A percentile compares a stretch with the other conserved stretches of the same genome.
Evolutionary conservation across 2,113 vertebrate species (phyloP).

Genomic region (Elaphurus davidianus): DNA sequence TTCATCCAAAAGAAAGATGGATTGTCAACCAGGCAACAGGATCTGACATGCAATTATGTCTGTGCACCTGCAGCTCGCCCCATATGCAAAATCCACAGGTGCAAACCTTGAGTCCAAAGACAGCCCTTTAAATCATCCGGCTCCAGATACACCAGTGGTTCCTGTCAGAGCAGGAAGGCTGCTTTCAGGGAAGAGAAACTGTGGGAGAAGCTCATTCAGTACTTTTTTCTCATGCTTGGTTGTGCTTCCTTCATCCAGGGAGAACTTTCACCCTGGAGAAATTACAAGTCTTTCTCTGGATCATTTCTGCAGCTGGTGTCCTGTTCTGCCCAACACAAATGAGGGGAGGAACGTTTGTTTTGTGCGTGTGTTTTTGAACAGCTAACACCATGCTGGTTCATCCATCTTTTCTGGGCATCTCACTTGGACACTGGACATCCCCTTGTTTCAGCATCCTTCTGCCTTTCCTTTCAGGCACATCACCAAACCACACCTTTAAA

Average conservation of each 20-base stretch:
- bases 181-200: accelerated
- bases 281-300: accelerated
- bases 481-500: accelerated
- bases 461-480: accelerated
- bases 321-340: accelerated
- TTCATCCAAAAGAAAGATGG: not conserved
- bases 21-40: not conserved
- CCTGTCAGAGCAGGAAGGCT: not conserved
- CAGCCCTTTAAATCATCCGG: accelerated
- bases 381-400: accelerated
- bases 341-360: accelerated
- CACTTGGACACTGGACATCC: too few relatives aligned
- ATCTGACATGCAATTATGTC: not conserved
- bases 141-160: accelerated
- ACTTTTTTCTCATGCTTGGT: accelerated
- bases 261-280: not conserved
- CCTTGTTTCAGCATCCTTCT: accelerated
- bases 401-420: accelerated
- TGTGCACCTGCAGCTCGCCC: not conserved
- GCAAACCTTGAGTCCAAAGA: not conserved
- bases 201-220: accelerated
- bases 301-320: accelerated
- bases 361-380: accelerated
- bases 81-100: not conserved
- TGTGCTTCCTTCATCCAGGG: not conserved